These are phyloP conservation scores for Acanthococcus lagerstroemiae DNA, from an alignment of 2,888 invertebrate genomes.

Conservation along the genomic window DNA sequence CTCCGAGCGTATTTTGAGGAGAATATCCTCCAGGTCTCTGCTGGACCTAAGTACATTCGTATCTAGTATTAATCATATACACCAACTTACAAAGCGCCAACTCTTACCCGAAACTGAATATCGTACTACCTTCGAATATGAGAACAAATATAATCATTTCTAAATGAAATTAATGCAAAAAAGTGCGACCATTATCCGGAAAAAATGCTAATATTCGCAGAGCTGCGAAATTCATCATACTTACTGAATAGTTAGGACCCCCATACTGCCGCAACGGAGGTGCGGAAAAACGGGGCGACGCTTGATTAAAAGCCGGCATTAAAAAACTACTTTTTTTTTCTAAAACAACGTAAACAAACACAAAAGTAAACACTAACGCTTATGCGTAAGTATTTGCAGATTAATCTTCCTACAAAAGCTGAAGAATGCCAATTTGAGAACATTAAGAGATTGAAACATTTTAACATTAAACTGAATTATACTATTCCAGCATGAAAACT, in stretches of 20 bases:
- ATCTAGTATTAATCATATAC: too few relatives aligned
- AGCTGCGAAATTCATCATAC: constrained; percentile 36
- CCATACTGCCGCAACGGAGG: constrained; percentile 52
- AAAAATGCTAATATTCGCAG: neutral
- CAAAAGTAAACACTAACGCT: constrained; percentile 28
- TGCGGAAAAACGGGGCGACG: constrained; percentile 51
- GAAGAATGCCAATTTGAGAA: constrained; percentile 3
- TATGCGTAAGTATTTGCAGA: constrained; percentile 27
- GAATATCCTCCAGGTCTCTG: constrained; percentile 23
- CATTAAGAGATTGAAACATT: too few relatives aligned
- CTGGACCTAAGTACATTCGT: neutral
- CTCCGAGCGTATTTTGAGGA: constrained; percentile 5
- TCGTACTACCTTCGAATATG: neutral
- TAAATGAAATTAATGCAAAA: neutral
- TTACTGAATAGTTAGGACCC: constrained; percentile 66
- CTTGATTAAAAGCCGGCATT: constrained; percentile 5
- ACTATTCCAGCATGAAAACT: too few relatives aligned
- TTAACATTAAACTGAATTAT: too few relatives aligned
- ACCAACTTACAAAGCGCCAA: too few relatives aligned
- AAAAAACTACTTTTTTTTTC: constrained; percentile 23
- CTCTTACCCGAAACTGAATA: too few relatives aligned
- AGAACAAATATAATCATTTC: neutral
- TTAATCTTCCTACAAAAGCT: constrained; percentile 27
- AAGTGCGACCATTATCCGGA: neutral
- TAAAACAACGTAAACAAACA: constrained; percentile 31